A percentile compares a stretch with the other conserved stretches of the same genome.
Evolutionary conservation across 2,797 vertebrate species (phyloP).

Genomic region (Taeniopygia guttata): DNA sequence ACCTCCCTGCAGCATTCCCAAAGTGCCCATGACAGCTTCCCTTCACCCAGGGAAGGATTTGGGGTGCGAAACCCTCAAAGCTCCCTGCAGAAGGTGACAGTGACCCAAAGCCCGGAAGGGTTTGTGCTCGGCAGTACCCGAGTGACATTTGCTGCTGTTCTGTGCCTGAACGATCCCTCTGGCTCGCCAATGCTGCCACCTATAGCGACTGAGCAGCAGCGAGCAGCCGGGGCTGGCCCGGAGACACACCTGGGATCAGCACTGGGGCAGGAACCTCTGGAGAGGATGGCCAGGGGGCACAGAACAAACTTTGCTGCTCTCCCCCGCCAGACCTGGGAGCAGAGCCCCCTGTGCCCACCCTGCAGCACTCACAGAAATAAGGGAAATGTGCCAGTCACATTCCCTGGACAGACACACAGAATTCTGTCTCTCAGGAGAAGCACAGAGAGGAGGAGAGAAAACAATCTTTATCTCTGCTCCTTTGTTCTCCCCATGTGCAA

Average conservation of each 20-base stretch:
- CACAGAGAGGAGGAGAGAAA: too few relatives aligned
- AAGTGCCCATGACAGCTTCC: not conserved
- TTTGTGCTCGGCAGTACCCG: not conserved
- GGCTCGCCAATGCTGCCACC: conserved; percentile 76
- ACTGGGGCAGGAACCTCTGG: accelerated
- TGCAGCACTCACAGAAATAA: not conserved
- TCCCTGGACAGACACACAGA: too few relatives aligned
- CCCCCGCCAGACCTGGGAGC: accelerated
- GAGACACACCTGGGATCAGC: not conserved
- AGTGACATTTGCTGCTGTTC: not conserved
- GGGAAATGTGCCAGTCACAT: not conserved
- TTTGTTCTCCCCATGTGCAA: too few relatives aligned
- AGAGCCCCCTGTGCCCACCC: not conserved
- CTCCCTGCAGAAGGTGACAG: not conserved
- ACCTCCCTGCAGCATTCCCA: not conserved
- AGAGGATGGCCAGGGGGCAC: not conserved
- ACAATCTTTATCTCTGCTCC: too few relatives aligned
- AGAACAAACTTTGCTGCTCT: not conserved
- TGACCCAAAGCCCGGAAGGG: not conserved
- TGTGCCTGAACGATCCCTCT: not conserved
- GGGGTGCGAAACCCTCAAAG: not conserved
- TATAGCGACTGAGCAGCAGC: conserved; percentile 46
- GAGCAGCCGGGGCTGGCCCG: accelerated
- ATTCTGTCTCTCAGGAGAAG: too few relatives aligned
- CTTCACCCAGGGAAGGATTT: not conserved